Base-by-base conservation (phyloP, 1,140 invertebrate species). In the Heliothis virescens region DNA sequence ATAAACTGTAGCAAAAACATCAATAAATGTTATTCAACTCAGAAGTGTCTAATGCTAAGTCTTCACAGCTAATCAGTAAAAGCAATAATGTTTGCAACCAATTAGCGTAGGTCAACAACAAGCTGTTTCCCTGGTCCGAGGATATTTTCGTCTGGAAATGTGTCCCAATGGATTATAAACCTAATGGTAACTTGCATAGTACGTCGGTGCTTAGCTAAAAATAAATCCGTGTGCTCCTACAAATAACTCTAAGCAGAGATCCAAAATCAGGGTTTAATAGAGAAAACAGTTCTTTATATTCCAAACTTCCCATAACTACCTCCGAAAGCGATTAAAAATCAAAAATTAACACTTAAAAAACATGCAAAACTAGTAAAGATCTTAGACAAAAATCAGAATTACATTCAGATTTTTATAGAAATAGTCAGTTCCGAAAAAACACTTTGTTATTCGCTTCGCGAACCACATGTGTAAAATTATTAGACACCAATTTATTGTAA, bases 381-480 rank as follows among this genome's bases (percentile, higher is more conserved):
- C 57, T 69, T 79, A 73, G 48, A 18, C 59, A n/a, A n/a, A n/a
- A 65, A 55, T 57, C 69, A 79, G 59, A 62, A 73, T 50, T 65
- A 59, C 55, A 18, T 67, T 62, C 73, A 55, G 50, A 76, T 67
- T 13, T 67, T 76, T 18, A 41, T 29, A 69, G 29, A 60, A 78
- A 67, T 65, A 78, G n/a, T 74, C 71, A 75, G 71, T 80, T 80
- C 77, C 67, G 10, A 62, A 60, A 48, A 60, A 55, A 60, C 65
- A 55, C 63, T 80, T 63, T 11, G 55, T n/a, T 29, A 57, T 63
- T 15, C 60, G 52, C 29, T 57, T 83, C 86, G 85, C n/a, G 89
- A 92, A 91, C n/a, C 91, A 92, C 91, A 91, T 89, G 79, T 89
- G 89, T 89, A 73, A n/a, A 82, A 79, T 79, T 81, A 34, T 16